Evolutionary conservation across 2,797 vertebrate genomes (phyloP), one percentile per base, ranked within the genome.

Genomic region (Nannoperca obscura): DNA sequence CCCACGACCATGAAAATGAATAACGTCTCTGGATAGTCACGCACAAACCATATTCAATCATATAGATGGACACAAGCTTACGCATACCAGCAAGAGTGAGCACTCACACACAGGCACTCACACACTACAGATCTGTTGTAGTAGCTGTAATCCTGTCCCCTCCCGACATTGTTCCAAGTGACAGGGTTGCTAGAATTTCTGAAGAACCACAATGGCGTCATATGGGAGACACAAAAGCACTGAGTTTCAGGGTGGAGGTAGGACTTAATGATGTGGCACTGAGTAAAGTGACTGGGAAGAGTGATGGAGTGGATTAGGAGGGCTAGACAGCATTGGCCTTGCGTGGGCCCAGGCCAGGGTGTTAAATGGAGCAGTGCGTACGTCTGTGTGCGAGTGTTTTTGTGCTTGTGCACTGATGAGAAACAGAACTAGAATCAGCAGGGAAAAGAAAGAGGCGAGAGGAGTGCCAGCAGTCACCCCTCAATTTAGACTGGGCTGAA

Each of bases 191-290:
- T 71, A 87, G 71, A 79, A 86, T 91, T 90, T 83, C 83, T 62
- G 1, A 79, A 77, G 74, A 91, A 90, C 87, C 91, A 87, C 88
- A 90, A 91, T 77, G 77, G 61, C 80, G 74, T 93, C 89, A 88
- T 81, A 46, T 8, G 57, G 66, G 75, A 88, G 73, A 85, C 62
- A 72, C 74, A 75, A 50, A 22, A 67, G 30, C 64, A 59, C 71
- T 7, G 54, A 68, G 75, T 60, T 61, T 86, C 34, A 80, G 82
- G 79, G 81, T 66, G 83, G 80, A 73, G 71, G 71, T n/a, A 61
- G 54, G 36, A 65, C 59, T 83, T 78, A 83, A 86, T 50, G 78
- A 87, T 80, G 88, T 89, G 84, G 78, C 81, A 83, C 50, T 10
- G 74, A 87, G 73, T 17, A 74, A 82, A 84, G 58, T 62, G 58